Base-by-base conservation (phyloP, 2,113 vertebrate genomes). In the Drymodes brunneopygia region DNA sequence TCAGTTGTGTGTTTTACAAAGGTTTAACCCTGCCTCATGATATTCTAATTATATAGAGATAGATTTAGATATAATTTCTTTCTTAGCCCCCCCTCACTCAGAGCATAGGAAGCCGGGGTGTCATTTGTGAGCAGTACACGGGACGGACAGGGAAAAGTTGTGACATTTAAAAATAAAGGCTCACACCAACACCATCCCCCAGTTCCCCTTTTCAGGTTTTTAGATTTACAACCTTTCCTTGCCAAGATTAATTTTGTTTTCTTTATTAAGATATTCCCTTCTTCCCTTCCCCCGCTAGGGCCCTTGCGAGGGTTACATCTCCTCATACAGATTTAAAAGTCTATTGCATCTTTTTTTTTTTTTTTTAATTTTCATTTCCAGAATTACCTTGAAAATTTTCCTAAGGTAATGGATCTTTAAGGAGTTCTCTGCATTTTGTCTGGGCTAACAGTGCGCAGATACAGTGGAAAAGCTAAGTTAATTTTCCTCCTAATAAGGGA, bases 401-500 rank as follows among this genome's bases (percentile, higher is more conserved):
- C 38, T 72, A 28, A 66, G 24, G 54, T 66, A 35, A 62, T 62
- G 85, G 94, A 90, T 95, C 93, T 96, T 91, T 84, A 80, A 94
- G 92, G 70, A 86, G 47, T 75, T 61, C 92, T 92, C 88, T 91
- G 36, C 92, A 13, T 96, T 95, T 96, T 88, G 95, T 81, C 87
- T 93, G 78, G 86, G 23, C 88, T 94, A 96, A 94, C 93, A 92
- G 96, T 96, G 92, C 90, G 81, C 94, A 96, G 95, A 95, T 94
- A 96, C 91, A 95, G 97, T 92, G 94, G 95, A 92, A 96, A 96
- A 96, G 79, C 86, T 82, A 94, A 96, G 95, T 98, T 96, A 95
- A 97, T 98, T 98, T 97, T 96, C 97, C 92, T 98, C 94, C 98
- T 98, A 98, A 98, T 98, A 98, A 97, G 97, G 97, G 96, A 98